Percentiles rank a stretch among this genome's conserved stretches.
These are phyloP conservation scores for Calameuta filiformis DNA, from an alignment of 2,888 invertebrate species.

Conservation along the genomic window DNA sequence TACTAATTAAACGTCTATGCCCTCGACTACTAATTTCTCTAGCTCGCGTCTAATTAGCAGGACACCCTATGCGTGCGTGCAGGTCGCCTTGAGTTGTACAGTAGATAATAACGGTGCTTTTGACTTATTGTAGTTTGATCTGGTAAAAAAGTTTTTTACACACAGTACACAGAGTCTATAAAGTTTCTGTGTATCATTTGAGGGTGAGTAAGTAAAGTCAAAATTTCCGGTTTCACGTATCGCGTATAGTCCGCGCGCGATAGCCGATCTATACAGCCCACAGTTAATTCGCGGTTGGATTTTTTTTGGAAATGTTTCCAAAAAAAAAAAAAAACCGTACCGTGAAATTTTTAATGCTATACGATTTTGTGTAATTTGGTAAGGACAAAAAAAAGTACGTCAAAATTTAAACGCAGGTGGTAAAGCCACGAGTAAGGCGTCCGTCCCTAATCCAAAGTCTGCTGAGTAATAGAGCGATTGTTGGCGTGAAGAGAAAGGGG, in stretches of 20 bases:
- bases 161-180: neutral
- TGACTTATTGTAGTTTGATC: neutral
- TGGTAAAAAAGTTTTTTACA: neutral
- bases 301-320: neutral
- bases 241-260: neutral
- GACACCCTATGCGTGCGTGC: neutral
- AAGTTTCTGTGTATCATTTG: neutral
- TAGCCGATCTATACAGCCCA: neutral
- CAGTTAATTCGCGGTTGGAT: neutral
- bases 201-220: neutral
- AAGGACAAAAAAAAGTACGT: neutral
- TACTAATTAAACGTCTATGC: neutral
- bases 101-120: neutral
- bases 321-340: neutral
- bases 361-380: neutral
- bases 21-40: neutral
- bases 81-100: neutral
- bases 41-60: neutral
- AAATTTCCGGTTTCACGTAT: no score
- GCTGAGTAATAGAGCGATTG: neutral
- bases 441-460: neutral
- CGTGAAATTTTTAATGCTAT: neutral
- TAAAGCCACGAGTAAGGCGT: neutral
- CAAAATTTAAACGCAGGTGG: neutral
- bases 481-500: no score